Conservation (phyloP, 2,113 vertebrate genomes). For the Melanotaenia duboulayi region DNA sequence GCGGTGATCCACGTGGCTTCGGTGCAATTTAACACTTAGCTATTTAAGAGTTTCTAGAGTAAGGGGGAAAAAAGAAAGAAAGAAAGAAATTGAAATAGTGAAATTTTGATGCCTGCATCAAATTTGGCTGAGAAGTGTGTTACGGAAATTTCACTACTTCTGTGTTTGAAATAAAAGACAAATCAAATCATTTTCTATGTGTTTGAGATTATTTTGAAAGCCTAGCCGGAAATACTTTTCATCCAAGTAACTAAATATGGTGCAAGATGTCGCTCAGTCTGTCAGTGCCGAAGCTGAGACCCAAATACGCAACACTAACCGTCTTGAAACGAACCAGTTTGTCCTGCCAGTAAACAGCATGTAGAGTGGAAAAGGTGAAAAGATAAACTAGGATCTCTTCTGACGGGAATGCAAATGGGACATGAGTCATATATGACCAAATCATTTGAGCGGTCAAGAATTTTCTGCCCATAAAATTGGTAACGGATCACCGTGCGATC, state of each 20-base stretch:
- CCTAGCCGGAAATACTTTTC: not conserved
- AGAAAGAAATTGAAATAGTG: too few relatives aligned
- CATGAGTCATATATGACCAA: too few relatives aligned
- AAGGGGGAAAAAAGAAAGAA: too few relatives aligned
- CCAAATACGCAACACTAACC: slow-evolving; percentile 48
- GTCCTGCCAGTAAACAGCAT: slow-evolving; percentile 13
- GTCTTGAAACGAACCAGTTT: slow-evolving; percentile 9
- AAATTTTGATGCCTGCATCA: not conserved
- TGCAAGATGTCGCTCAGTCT: slow-evolving; percentile 59
- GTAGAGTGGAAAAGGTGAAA: not conserved
- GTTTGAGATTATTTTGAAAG: slow-evolving; percentile 56
- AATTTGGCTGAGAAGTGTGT: not conserved
- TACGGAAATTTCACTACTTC: slow-evolving; percentile 1
- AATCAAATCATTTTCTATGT: too few relatives aligned
- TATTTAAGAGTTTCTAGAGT: too few relatives aligned
- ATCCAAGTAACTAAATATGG: not conserved
- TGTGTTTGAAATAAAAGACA: not conserved
- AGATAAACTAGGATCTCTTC: slow-evolving; percentile 7
- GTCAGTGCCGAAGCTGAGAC: slow-evolving; percentile 29
- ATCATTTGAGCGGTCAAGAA: slow-evolving; percentile 48
- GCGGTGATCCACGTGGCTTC: not conserved
- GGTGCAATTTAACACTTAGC: not conserved
- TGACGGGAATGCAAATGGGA: slow-evolving; percentile 35
- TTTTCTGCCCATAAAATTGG: slow-evolving; percentile 21
- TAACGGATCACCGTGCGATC: slow-evolving; percentile 35